Percentiles rank a stretch among this genome's conserved stretches.
Evolutionary conservation across 2,797 vertebrate species (phyloP).

Genomic region (Darevskia nairensis): DNA sequence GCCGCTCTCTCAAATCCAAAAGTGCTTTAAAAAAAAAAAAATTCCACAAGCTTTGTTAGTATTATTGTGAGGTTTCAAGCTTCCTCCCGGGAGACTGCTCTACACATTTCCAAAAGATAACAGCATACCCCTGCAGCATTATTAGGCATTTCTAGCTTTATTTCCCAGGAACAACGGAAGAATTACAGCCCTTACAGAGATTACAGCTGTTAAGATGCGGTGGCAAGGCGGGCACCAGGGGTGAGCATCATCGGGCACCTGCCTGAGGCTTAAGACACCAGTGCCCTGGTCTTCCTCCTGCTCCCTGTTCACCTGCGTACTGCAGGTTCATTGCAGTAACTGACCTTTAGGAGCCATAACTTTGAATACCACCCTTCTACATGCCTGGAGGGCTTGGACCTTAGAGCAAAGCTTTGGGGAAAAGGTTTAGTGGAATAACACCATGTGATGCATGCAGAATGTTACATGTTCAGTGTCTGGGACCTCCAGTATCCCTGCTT

Average conservation of each 20-base stretch:
- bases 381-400: not conserved
- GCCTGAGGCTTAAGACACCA: not conserved
- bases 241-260: not conserved
- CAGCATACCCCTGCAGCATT: not conserved
- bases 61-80: not conserved
- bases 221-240: not conserved
- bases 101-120: constrained; percentile 4
- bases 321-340: not conserved
- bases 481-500: not conserved
- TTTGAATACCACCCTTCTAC: not conserved
- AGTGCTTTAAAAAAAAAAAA: not conserved
- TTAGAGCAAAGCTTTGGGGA: too few species aligned
- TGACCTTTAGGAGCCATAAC: not conserved
- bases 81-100: not conserved
- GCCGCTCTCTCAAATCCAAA: not conserved
- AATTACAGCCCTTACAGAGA: not conserved
- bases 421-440: not conserved
- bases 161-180: not conserved
- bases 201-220: not conserved
- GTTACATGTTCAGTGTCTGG: too few species aligned
- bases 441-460: not conserved
- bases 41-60: not conserved
- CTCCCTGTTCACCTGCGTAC: not conserved
- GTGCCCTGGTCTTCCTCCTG: not conserved
- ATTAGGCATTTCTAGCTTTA: not conserved